These are phyloP conservation scores for Lymantria dispar DNA, from an alignment of 2,888 invertebrate genomes.

Conservation along the genomic window DNA sequence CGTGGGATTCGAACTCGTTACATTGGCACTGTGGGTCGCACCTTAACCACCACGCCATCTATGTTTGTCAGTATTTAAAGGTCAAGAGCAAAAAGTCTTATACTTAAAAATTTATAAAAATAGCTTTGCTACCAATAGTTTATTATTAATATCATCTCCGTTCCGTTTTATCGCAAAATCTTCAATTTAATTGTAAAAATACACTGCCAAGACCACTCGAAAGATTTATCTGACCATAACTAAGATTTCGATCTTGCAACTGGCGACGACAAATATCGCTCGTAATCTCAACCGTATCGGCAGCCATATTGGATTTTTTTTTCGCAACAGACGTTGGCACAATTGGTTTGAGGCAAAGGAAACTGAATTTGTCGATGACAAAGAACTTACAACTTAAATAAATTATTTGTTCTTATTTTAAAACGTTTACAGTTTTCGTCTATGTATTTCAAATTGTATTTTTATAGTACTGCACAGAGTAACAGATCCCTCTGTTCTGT, in stretches of 20 bases:
- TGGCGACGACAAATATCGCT: constrained; percentile 26
- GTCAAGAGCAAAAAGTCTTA: no score
- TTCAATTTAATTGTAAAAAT: not conserved
- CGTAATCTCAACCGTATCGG: constrained; percentile 9
- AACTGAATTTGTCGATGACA: constrained; percentile 1
- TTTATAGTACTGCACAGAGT: no score
- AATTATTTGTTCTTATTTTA: not conserved
- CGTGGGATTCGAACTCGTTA: no score
- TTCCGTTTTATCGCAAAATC: not conserved
- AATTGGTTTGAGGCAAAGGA: constrained; percentile 1
- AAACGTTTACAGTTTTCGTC: no score
- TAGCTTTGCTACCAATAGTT: not conserved
- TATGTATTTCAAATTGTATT: no score
- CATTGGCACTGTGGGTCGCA: no score
- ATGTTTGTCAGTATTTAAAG: no score
- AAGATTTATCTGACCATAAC: constrained; percentile 23
- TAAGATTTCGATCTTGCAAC: constrained; percentile 31
- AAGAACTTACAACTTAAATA: not conserved
- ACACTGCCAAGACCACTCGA: not conserved
- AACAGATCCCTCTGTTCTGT: no score
- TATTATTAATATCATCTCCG: not conserved
- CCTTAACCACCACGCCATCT: no score
- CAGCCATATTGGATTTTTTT: constrained; percentile 8
- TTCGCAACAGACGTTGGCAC: constrained; percentile 1
- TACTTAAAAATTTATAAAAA: no score